Evolutionary conservation across 1,140 invertebrate species (phyloP), one percentile per base, ranked within the genome.

Genomic region (Orius laevigatus): DNA sequence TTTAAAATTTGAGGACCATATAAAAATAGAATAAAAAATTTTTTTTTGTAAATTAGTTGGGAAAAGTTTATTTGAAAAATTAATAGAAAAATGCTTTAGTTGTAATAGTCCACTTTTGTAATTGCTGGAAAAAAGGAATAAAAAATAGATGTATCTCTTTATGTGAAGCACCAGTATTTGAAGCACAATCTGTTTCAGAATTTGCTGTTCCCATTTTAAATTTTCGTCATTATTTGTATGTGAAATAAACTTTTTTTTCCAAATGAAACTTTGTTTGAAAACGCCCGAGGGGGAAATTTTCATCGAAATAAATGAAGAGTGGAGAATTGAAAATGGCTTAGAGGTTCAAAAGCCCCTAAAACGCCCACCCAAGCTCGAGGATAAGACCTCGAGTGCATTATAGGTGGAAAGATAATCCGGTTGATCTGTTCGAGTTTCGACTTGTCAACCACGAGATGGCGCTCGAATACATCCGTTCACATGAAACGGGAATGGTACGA

Each of bases 201-300:
- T 41, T 41, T 25, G 11, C 16, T 44, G 41, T 41, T 50, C 34
- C 48, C 48, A 32, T 6, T 32, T 18, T 44, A 44, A 32, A 50
- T 42, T 19, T 34, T 42, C 32, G 31, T 43, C 32, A 44, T 44
- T 50, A 43, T 50, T 50, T 50, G 48, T 50, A 50, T 50, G 48
- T 50, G 41, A 40, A 50, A 49, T 43, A 39, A 44, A 43, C 19
- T 35, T 32, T 40, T 50, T 50, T 50, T 25, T n/a, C 25, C 25
- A 25, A 25, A 25, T 25, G 25, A 8, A 25, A 25, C 25, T 25
- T n/a, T 25, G 25, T 25, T 25, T 25, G 3, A 25, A 25, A 25
- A n/a, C n/a, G n/a, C n/a, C n/a, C n/a, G n/a, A n/a, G n/a, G n/a
- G n/a, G n/a, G n/a, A n/a, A n/a, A 25, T 25, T 4, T 25, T 25